These are phyloP conservation scores for Mylabris phalerata DNA, from an alignment of 1,140 invertebrate genomes.

Conservation along the genomic window DNA sequence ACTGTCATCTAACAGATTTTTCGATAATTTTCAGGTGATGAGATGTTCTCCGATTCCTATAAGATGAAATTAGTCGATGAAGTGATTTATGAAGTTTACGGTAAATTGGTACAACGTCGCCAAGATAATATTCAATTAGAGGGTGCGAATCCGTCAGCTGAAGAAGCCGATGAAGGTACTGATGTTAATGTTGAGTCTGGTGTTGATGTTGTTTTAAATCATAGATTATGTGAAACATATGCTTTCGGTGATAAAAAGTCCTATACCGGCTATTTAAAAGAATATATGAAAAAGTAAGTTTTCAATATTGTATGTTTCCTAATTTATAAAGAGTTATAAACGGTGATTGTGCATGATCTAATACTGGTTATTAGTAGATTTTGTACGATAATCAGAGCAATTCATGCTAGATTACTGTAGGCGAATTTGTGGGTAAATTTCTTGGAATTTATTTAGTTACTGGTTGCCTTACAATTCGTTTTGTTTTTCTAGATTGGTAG, in stretches of 20 bases:
- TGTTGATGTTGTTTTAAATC: conserved; percentile 90
- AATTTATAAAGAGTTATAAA: not conserved
- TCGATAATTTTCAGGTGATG: conserved; percentile 68
- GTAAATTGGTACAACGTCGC: conserved; percentile 70
- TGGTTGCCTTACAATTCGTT: conserved; percentile 19
- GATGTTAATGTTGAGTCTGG: conserved; percentile 69
- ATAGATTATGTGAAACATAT: conserved; percentile 79
- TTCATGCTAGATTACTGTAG: conserved; percentile 30
- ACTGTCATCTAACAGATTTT: conserved; percentile 14
- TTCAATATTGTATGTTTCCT: not conserved
- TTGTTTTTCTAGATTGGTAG: conserved; percentile 60
- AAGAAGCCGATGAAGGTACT: conserved; percentile 81
- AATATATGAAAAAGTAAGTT: conserved; percentile 91
- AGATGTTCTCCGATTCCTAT: conserved; percentile 97
- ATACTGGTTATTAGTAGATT: conserved; percentile 31
- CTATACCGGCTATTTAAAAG: conserved; percentile 88
- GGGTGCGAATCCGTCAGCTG: conserved; percentile 89
- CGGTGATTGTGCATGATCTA: conserved; percentile 31
- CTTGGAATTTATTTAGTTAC: conserved; percentile 2
- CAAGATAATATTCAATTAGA: conserved; percentile 73
- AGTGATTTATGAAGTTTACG: conserved; percentile 92
- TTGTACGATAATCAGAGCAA: conserved; percentile 33
- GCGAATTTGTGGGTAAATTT: not conserved
- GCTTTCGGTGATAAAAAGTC: conserved; percentile 83
- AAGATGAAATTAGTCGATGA: conserved; percentile 90